Base-by-base conservation (phyloP, 2,888 invertebrate species). In the Spodoptera exigua region DNA sequence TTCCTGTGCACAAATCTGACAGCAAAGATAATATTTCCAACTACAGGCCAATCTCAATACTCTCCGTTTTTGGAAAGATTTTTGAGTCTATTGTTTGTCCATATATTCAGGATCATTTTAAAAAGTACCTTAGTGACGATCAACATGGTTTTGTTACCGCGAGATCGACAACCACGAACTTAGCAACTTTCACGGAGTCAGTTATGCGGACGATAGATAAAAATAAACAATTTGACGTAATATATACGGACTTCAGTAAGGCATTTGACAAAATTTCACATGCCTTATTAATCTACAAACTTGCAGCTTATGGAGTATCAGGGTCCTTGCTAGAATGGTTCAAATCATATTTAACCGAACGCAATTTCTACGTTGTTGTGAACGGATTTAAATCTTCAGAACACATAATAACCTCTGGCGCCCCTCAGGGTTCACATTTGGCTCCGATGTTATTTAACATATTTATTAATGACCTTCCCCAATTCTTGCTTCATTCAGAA, bases 101-200 rank as follows among this genome's bases (percentile, higher is more conserved):
- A n/a, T 12, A 43, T 17, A 43, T 43, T 11, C 41, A 43, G 21
- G 18, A 17, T 4, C 41, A 43, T 16, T 43, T 43, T n/a, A 43
- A 17, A 43, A 12, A n/a, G 4, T 43, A 43, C 12, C 18, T 43
- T 12, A 43, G 41, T 18, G 41, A 43, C 21, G 12, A 32, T 32
- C 32, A 32, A 9, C 32, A 32, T 9, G 32, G 36, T n/a, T n/a
- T n/a, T n/a, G n/a, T n/a, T n/a, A n/a, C n/a, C n/a, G n/a, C n/a
- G n/a, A n/a, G n/a, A n/a, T n/a, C n/a, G n/a, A n/a, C n/a, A n/a
- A n/a, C n/a, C n/a, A n/a, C n/a, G n/a, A n/a, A n/a, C n/a, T n/a
- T n/a, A n/a, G n/a, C n/a, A n/a, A n/a, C n/a, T n/a, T n/a, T n/a
- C n/a, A n/a, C n/a, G n/a, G n/a, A n/a, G n/a, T n/a, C n/a, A n/a